Base-by-base conservation (phyloP, 2,888 invertebrate genomes). In the Archips crataeganus region DNA sequence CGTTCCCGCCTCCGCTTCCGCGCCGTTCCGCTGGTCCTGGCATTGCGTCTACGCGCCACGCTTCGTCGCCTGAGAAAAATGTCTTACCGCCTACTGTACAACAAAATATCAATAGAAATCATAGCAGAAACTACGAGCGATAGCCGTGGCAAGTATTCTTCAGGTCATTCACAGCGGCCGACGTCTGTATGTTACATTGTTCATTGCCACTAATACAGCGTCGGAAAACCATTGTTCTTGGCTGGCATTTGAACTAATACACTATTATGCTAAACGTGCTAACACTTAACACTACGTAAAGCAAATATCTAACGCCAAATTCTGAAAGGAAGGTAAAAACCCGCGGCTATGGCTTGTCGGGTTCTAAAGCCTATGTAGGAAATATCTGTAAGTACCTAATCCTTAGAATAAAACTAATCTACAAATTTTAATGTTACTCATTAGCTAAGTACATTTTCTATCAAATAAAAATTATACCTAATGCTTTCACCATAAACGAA, bases 61-160 rank as follows among this genome's bases (percentile, higher is more conserved):
- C 86, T 87, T 85, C 85, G 90, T 77, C 84, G 91, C 89, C 87
- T 93, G 92, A 88, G 92, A 93, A 92, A 90, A 92, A 91, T 90
- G 87, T 84, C 82, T 87, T 87, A 87, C 80, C 79, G 76, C 47
- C 61, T 51, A 51, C 23, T 63, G 42, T 63, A 66, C 63, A 74
- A 64, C 67, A 62, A 74, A 67, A 70, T 80, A 82, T 80, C 82
- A 81, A 83, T 84, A 82, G 79, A 80, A 79, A 82, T 80, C 78
- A 78, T 78, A 77, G 75, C 73, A 77, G 76, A 74, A 78, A 47
- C 76, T 74, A 64, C 79, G 73, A 73, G 75, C 78, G 77, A 79
- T 75, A 77, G 72, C 76, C 77, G 79, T 79, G 75, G 75, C 75
- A 79, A 73, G 75, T 61, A 79, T 83, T 84, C 80, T 82, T 77